phyloP scores from a whole-genome alignment of 2,888 invertebrate species.

The Harpagoxenus sublaevis region DNA sequence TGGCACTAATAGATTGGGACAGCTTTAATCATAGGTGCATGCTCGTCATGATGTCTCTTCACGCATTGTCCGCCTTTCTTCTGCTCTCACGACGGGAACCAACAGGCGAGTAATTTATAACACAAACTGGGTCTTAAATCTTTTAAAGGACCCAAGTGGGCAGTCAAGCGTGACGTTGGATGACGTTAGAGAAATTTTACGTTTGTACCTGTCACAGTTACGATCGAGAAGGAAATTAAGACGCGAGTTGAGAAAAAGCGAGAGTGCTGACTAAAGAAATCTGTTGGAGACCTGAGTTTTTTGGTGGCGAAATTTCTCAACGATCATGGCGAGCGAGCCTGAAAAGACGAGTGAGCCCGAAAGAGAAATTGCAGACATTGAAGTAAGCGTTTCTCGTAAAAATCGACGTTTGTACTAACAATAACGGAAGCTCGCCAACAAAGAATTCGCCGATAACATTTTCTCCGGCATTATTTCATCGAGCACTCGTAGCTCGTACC shows the following conservation, averaged over 20 bases:
- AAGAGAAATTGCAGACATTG: neutral
- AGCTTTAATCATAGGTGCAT: constrained; percentile 52
- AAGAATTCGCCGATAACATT: neutral
- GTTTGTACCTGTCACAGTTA: neutral
- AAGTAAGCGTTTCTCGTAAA: neutral
- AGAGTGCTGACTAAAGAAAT: neutral
- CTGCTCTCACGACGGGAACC: neutral
- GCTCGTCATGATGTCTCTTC: constrained; percentile 50
- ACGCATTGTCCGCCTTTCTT: constrained; percentile 52
- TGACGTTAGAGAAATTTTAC: neutral
- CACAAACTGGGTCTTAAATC: neutral
- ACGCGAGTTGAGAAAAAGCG: neutral
- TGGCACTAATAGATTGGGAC: constrained; percentile 64
- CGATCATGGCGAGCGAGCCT: neutral
- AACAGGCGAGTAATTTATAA: constrained; percentile 26
- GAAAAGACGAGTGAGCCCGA: neutral
- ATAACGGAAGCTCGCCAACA: neutral
- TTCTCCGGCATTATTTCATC: neutral
- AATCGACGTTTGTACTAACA: neutral
- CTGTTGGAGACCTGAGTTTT: neutral
- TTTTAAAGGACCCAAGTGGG: neutral
- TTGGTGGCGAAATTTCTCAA: neutral
- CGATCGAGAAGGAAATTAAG: neutral
- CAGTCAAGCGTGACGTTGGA: neutral
- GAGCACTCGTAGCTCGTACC: neutral